These are phyloP conservation scores for Stramonita haemastoma DNA, from an alignment of 2,888 invertebrate species.

Conservation along the genomic window DNA sequence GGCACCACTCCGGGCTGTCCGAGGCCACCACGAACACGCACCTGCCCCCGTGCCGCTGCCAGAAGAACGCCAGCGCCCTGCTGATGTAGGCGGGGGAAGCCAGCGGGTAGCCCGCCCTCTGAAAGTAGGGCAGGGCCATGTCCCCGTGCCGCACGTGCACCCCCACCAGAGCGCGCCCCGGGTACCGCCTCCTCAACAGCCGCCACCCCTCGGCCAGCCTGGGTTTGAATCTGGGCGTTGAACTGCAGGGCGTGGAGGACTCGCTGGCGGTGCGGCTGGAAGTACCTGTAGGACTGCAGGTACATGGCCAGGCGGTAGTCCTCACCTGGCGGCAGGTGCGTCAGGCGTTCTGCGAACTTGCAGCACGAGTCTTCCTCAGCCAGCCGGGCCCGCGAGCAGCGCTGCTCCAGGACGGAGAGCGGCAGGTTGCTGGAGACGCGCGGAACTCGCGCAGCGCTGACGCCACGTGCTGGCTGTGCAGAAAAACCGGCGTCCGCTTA, in stretches of 20 bases:
- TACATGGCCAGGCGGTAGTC: not conserved
- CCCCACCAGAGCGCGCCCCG: not conserved
- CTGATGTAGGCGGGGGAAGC: slow-evolving; percentile 53
- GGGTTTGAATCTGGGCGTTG: not conserved
- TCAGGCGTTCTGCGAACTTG: not conserved
- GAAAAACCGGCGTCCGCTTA: slow-evolving; percentile 27
- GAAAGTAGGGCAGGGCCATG: not conserved
- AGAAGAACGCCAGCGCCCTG: slow-evolving; percentile 51
- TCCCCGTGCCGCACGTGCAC: slow-evolving; percentile 40
- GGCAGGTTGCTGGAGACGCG: not conserved
- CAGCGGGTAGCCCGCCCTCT: slow-evolving; percentile 49
- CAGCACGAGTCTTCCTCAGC: not conserved
- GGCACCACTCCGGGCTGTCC: slow-evolving; percentile 54
- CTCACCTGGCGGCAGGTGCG: not conserved
- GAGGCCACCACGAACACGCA: slow-evolving; percentile 56
- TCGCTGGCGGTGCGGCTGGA: not conserved
- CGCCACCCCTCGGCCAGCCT: not conserved
- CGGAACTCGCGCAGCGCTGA: not conserved
- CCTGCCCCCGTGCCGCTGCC: slow-evolving; percentile 43
- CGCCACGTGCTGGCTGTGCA: not conserved
- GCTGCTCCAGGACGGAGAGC: not conserved
- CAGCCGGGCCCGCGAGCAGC: not conserved
- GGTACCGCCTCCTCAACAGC: not conserved
- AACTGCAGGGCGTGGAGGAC: not conserved
- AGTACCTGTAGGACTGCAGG: slow-evolving; percentile 6